These are phyloP conservation scores for Taeniopygia guttata DNA, from an alignment of 2,797 vertebrate genomes.

Conservation along the genomic window DNA sequence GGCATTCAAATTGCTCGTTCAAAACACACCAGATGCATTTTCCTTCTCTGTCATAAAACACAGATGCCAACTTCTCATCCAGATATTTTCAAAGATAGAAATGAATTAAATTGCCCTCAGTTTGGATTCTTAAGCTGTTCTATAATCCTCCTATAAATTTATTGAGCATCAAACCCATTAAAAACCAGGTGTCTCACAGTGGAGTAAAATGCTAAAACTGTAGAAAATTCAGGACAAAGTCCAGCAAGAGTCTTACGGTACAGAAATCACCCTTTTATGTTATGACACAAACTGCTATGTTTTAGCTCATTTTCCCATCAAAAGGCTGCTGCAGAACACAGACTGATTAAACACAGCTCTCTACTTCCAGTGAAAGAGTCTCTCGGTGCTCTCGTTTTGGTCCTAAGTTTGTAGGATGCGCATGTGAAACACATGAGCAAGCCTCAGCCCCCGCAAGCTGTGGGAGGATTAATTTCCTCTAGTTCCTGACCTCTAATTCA, in stretches of 20 bases:
- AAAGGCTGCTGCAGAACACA: rapidly evolving
- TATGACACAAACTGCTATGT: neutral
- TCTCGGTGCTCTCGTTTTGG: neutral
- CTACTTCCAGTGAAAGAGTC: neutral
- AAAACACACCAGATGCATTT: neutral
- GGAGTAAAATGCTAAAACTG: neutral
- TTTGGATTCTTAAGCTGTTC: neutral
- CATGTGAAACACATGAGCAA: neutral
- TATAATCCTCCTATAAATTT: neutral
- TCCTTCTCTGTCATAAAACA: neutral
- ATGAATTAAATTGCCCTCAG: neutral
- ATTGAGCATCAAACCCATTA: neutral
- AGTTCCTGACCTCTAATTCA: neutral
- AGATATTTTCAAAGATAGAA: neutral
- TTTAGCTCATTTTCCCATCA: neutral
- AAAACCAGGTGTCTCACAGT: neutral
- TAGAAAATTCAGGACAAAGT: neutral
- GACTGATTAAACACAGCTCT: neutral
- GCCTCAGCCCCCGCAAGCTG: neutral
- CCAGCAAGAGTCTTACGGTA: rapidly evolving
- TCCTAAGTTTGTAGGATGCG: neutral
- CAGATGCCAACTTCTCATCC: rapidly evolving
- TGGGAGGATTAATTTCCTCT: slow-evolving; percentile 36
- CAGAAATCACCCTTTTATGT: rapidly evolving
- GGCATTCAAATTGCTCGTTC: rapidly evolving